These are phyloP conservation scores for Cheilosia urbana DNA, from an alignment of 2,888 invertebrate genomes.

Conservation along the genomic window DNA sequence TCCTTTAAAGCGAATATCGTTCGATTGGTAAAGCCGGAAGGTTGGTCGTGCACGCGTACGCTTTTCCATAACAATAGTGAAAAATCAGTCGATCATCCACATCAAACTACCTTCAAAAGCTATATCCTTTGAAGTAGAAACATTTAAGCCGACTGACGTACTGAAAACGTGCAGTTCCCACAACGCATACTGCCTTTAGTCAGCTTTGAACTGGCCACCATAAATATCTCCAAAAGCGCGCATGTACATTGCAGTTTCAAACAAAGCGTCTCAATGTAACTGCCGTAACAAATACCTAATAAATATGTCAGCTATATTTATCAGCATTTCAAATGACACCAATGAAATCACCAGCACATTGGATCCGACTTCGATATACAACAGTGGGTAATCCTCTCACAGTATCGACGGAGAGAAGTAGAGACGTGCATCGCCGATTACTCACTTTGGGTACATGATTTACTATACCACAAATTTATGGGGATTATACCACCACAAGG, in stretches of 20 bases:
- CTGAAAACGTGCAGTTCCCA: no score
- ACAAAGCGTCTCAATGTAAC: constrained; percentile 32
- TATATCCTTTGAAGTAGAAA: no score
- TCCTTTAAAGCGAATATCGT: no score
- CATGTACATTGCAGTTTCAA: constrained; percentile 54
- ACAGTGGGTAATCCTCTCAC: constrained; percentile 32
- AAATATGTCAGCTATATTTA: constrained; percentile 70
- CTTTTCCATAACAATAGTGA: no score
- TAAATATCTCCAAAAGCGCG: constrained; percentile 15
- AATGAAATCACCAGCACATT: constrained; percentile 42
- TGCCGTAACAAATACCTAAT: constrained; percentile 55
- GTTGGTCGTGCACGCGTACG: no score
- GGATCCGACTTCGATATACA: constrained; percentile 5
- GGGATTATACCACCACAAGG: constrained; percentile 43
- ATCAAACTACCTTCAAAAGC: no score
- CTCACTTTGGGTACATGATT: constrained; percentile 62
- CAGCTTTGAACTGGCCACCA: constrained; percentile 23
- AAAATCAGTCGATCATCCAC: no score
- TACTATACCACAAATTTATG: constrained; percentile 60
- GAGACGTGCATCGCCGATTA: constrained; percentile 46
- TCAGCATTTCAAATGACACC: constrained; percentile 58
- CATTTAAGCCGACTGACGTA: no score
- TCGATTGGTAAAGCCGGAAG: no score
- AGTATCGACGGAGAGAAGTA: constrained; percentile 18
- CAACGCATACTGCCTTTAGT: no score